Percentiles rank a stretch among this genome's conserved stretches.
phyloP scores from a whole-genome alignment of 64 coral and sea anemone genomes.

The Acropora yongei region DNA sequence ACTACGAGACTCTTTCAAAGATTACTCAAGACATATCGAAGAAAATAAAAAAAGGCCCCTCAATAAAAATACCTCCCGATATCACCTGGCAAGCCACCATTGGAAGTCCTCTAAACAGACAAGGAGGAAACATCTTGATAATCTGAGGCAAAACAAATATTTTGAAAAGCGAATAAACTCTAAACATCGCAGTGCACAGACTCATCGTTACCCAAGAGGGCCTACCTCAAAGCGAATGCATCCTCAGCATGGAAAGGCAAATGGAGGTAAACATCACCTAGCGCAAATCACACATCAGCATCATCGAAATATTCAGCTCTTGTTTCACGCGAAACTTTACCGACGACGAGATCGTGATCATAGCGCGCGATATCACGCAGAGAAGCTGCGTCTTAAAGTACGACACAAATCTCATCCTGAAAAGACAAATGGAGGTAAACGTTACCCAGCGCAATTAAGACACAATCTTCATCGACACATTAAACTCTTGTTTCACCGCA shows the following conservation, averaged over 20 bases:
- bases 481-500: neutral
- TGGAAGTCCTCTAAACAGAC: neutral
- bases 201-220: neutral
- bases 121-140: neutral
- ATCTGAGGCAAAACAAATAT: neutral
- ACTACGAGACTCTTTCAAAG: neutral
- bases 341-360: neutral
- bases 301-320: neutral
- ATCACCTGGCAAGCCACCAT: neutral
- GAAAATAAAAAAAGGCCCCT: neutral
- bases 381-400: neutral
- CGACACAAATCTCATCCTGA: neutral
- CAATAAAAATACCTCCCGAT: neutral
- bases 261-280: neutral
- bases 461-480: neutral
- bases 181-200: neutral
- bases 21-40: neutral
- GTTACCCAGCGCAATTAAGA: neutral
- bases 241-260: neutral
- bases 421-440: neutral
- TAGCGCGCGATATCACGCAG: neutral
- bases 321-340: neutral
- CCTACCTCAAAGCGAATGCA: neutral
- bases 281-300: neutral
- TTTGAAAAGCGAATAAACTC: neutral